Conservation (phyloP, 2,797 vertebrate genomes). For the Scolopax rusticola region DNA sequence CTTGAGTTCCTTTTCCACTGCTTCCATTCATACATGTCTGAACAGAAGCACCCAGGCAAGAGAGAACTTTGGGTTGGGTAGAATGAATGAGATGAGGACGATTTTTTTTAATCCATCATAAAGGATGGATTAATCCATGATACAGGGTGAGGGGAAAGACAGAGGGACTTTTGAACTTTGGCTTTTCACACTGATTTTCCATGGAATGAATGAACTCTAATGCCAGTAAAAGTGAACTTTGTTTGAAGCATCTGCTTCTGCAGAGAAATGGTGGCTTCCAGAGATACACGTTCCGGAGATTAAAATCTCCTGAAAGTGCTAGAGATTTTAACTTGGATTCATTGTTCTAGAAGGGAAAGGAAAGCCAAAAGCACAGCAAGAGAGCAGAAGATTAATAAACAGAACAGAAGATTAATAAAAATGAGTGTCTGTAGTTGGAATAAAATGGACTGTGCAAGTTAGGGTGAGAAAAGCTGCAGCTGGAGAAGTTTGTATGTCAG, state of each 20-base stretch:
- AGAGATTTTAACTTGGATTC: not conserved
- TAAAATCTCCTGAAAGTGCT: not conserved
- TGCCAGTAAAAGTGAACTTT: not conserved
- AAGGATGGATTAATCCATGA: not conserved
- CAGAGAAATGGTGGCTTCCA: not conserved
- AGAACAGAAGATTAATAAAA: not conserved
- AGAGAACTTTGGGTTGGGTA: not conserved
- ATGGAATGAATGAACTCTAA: not conserved
- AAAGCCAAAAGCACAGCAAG: not conserved
- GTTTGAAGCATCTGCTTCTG: not conserved
- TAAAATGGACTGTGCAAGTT: not conserved
- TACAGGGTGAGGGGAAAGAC: not conserved
- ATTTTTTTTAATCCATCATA: not conserved
- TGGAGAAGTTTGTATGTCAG: not conserved
- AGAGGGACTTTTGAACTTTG: not conserved
- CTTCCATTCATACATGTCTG: not conserved
- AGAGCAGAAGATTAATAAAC: not conserved
- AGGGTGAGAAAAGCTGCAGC: not conserved
- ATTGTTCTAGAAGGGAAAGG: not conserved
- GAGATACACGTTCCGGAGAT: not conserved
- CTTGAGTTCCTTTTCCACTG: not conserved
- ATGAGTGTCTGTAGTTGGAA: not conserved
- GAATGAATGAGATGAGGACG: not conserved
- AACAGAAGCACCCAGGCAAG: not conserved
- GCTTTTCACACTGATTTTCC: not conserved